Conservation (phyloP, 2,888 invertebrate genomes). For the Isoperla grammatica region DNA sequence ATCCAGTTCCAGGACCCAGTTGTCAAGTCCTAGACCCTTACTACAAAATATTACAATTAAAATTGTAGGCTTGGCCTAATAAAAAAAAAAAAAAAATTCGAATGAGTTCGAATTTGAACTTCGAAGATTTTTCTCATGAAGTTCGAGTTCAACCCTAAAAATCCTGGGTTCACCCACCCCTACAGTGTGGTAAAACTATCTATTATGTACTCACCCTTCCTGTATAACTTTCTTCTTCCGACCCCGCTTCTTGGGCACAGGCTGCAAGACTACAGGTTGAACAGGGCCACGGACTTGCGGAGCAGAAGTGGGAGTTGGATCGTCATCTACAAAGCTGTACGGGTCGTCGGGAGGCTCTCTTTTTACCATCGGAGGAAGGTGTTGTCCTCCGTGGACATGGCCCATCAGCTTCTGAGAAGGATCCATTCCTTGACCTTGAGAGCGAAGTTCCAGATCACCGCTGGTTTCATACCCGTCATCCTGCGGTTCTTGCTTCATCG, state of each 20-base stretch:
- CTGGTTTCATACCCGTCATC: slow-evolving; percentile 90
- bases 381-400: slow-evolving; percentile 21
- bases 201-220: slow-evolving; percentile 41
- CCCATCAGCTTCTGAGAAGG: slow-evolving; percentile 29
- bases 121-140: too few species aligned
- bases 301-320: slow-evolving; percentile 39
- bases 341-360: slow-evolving; percentile 66
- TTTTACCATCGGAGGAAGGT: slow-evolving; percentile 42
- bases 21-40: too few species aligned
- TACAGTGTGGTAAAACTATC: too few species aligned
- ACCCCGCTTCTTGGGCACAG: slow-evolving; percentile 71
- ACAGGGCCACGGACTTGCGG: slow-evolving; percentile 35
- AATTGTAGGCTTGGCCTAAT: too few species aligned
- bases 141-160: too few species aligned
- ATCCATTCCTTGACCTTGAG: slow-evolving; percentile 29
- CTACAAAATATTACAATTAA: too few species aligned
- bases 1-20: too few species aligned
- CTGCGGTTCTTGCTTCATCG: slow-evolving; percentile 63
- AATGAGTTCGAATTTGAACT: too few species aligned
- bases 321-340: slow-evolving; percentile 82
- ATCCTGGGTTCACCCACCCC: too few species aligned
- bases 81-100: too few species aligned
- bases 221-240: slow-evolving; percentile 71
- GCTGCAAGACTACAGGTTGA: slow-evolving; percentile 43
- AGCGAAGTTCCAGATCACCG: slow-evolving; percentile 39